Evolutionary conservation across 2,888 invertebrate genomes (phyloP), one percentile per base, ranked within the genome.

Genomic region (Gandaritis pyraliata): DNA sequence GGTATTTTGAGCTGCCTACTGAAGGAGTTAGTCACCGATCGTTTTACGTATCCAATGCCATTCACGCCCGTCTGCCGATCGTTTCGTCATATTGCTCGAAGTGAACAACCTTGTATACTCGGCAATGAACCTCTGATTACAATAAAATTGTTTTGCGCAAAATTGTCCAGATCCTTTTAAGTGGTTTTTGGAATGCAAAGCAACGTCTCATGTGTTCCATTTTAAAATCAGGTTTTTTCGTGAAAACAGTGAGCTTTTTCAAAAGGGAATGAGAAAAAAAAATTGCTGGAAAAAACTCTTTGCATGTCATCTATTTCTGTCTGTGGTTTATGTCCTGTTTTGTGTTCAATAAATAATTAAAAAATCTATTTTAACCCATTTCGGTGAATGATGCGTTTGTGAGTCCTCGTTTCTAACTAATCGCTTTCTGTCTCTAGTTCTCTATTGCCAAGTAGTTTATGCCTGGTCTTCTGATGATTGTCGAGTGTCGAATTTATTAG

Each of bases 71-170:
- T 53, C 61, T 68, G 71, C 69, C 66, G 65, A 60, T 52, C 68
- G 63, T 79, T 76, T 75, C 71, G 66, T 72, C 72, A 75, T 71
- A 65, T 66, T 57, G 63, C 73, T 68, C 69, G 66, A 73, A 78
- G 72, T 73, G 69, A 73, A 75, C 72, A 76, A 77, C 82, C 82
- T 82, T 81, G 82, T 71, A 60, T 64, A 65, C 72, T 77, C 74
- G 77, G 72, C 80, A 82, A 78, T 80, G 80, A 79, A 78, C 78
- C 77, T 74, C 74, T 58, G 68, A 69, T 72, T 71, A 70, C 73
- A 71, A 76, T 71, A 70, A 73, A 71, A 76, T 80, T 76, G 78
- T 78, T 75, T 73, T 65, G 70, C 70, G 72, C 69, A 59, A 64
- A 55, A 59, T 53, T 46, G 18, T 49, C 48, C 52, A 64, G 45